These are phyloP conservation scores for Saccopteryx leptura DNA, from an alignment of 2,113 vertebrate genomes.

Conservation along the genomic window DNA sequence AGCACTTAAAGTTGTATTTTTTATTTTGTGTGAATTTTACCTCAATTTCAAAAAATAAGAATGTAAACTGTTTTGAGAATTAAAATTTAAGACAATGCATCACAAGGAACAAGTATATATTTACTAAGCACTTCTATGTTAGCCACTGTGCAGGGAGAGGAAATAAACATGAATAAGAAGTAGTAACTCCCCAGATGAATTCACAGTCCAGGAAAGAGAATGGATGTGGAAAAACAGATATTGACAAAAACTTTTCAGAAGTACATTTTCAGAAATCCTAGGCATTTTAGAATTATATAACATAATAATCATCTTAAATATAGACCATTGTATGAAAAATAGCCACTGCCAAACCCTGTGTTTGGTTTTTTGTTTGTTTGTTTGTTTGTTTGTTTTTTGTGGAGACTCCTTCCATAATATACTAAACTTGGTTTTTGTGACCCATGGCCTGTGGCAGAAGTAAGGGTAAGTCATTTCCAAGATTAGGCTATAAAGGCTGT, in stretches of 20 bases:
- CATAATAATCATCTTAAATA: neutral
- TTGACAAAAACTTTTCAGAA: neutral
- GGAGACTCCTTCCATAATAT: neutral
- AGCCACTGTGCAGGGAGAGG: neutral
- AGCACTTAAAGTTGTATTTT: neutral
- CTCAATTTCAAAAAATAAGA: neutral
- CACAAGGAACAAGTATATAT: neutral
- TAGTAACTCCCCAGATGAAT: neutral
- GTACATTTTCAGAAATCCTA: neutral
- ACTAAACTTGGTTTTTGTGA: neutral
- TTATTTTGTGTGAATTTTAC: constrained; percentile 32
- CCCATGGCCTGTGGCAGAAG: neutral
- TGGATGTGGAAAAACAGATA: neutral
- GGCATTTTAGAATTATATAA: neutral
- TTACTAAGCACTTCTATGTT: neutral
- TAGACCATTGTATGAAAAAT: neutral
- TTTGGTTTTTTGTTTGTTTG: neutral
- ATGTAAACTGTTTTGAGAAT: neutral
- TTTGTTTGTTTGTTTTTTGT: neutral
- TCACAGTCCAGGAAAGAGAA: neutral
- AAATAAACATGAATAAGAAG: neutral
- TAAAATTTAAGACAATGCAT: neutral
- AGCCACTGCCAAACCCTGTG: neutral
- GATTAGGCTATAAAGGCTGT: neutral
- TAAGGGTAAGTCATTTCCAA: neutral